Conservation (phyloP, 2,113 vertebrate genomes). For the Scortum barcoo region DNA sequence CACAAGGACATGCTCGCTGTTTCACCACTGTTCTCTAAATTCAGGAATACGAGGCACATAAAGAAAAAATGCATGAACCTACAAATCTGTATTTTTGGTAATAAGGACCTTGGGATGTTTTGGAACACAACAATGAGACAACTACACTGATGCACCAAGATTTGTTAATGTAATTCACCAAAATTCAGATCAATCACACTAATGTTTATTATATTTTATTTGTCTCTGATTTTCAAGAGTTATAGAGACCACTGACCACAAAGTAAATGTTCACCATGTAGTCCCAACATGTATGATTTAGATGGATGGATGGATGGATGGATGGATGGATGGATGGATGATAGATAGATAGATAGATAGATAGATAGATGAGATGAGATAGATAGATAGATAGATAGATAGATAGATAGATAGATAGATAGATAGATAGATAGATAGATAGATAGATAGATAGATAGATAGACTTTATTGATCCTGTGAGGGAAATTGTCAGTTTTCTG, state of each 20-base stretch:
- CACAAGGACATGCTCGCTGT: slow-evolving; percentile 15
- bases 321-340: too few relatives aligned
- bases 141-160: background rate
- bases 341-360: too few relatives aligned
- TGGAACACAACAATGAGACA: background rate
- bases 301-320: too few relatives aligned
- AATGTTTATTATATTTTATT: background rate
- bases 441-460: too few relatives aligned
- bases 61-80: background rate
- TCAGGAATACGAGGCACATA: background rate
- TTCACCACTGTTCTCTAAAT: background rate
- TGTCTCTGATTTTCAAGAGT: background rate
- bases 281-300: background rate
- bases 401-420: too few relatives aligned
- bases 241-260: background rate
- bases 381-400: too few relatives aligned
- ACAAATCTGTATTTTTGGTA: background rate
- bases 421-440: too few relatives aligned
- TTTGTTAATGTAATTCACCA: background rate
- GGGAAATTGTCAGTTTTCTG: too few relatives aligned
- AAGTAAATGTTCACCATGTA: too few relatives aligned
- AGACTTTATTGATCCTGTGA: too few relatives aligned
- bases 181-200: background rate
- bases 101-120: background rate
- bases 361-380: too few relatives aligned